phyloP scores from a whole-genome alignment of 2,888 invertebrate genomes.

The Drosophila pseudotakahashii region DNA sequence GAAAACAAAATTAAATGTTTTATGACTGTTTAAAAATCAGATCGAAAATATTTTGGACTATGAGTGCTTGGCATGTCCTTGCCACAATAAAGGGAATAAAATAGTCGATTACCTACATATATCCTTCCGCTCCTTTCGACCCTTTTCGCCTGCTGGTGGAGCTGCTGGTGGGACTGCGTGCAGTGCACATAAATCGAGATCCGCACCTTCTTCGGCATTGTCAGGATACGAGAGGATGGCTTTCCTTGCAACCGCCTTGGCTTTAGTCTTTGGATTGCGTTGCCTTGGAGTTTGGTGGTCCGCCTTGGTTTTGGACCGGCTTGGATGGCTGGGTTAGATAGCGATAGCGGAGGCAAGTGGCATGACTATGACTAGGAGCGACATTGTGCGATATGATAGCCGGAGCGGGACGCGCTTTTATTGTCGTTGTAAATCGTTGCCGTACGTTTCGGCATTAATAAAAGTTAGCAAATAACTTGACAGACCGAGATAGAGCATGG shows the following conservation, averaged over 20 bases:
- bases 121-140: background rate
- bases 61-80: background rate
- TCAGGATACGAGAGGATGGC: conserved; percentile 65
- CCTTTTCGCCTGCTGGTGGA: conserved; percentile 1
- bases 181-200: conserved; percentile 80
- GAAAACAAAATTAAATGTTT: too few relatives aligned
- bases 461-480: conserved; percentile 78
- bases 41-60: background rate
- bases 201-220: conserved; percentile 77
- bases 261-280: conserved; percentile 27
- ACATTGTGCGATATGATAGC: conserved; percentile 79
- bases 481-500: conserved; percentile 35
- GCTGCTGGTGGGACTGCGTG: conserved; percentile 59
- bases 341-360: conserved; percentile 46
- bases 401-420: conserved; percentile 71
- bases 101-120: background rate
- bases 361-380: conserved; percentile 79
- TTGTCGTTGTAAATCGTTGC: conserved; percentile 80
- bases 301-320: conserved; percentile 28
- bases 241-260: conserved; percentile 23
- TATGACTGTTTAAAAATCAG: too few relatives aligned
- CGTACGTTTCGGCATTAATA: conserved; percentile 79
- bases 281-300: conserved; percentile 43
- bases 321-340: conserved; percentile 25
- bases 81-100: conserved; percentile 7